Conservation (phyloP, 2,113 vertebrate species). For the Marmota flaviventris region DNA sequence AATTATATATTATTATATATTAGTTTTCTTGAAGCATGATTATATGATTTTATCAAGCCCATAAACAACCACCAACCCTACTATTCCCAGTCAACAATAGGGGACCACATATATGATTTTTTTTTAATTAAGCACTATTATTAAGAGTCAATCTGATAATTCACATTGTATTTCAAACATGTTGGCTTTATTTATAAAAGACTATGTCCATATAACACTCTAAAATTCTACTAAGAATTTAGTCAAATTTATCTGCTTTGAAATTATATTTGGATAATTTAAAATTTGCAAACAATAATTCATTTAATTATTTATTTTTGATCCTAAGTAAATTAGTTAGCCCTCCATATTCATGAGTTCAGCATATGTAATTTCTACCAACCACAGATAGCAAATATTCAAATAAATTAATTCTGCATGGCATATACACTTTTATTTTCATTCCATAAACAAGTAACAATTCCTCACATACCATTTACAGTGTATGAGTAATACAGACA, state of each 20-base stretch:
- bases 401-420: background rate
- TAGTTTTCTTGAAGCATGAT: too few species aligned
- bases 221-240: background rate
- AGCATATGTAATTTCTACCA: background rate
- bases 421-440: background rate
- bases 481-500: background rate
- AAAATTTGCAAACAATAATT: background rate
- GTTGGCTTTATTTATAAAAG: background rate
- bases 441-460: background rate
- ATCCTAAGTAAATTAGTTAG: background rate
- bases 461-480: background rate
- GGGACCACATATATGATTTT: background rate
- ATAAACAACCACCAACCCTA: background rate
- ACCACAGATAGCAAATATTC: background rate
- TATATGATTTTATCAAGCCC: background rate
- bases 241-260: background rate
- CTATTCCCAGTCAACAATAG: background rate
- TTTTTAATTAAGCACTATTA: background rate
- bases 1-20: background rate
- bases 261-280: background rate
- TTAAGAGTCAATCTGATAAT: too few species aligned
- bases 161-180: too few species aligned
- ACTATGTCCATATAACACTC: background rate
- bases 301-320: too few species aligned
- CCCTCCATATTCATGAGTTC: background rate